Evolutionary conservation across 2,888 invertebrate genomes (phyloP).

Genomic region (Hipparchia sbordonii): DNA sequence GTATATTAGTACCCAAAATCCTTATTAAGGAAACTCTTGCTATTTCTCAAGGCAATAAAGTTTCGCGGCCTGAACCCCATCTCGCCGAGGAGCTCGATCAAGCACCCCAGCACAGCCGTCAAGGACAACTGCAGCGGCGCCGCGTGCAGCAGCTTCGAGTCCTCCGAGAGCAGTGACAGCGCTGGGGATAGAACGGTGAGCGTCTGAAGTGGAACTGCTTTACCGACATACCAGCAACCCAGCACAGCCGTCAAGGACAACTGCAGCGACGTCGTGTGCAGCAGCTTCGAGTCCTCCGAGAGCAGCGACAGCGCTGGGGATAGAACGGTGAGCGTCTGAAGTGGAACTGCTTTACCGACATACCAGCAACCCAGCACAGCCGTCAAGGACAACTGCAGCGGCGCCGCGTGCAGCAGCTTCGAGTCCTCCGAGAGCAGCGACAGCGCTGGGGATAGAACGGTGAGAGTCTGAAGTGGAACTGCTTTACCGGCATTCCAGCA

Average conservation of each 20-base stretch:
- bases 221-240: too few species aligned
- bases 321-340: constrained; percentile 50
- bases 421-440: too few species aligned
- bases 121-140: constrained; percentile 64
- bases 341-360: neutral
- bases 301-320: too few species aligned
- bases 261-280: constrained; percentile 49
- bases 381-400: constrained; percentile 61
- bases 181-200: constrained; percentile 55
- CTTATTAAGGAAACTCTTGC: neutral
- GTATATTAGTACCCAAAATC: too few species aligned
- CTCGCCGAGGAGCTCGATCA: constrained; percentile 86
- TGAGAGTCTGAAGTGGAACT: constrained; percentile 43
- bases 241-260: constrained; percentile 56
- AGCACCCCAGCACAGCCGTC: constrained; percentile 57
- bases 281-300: too few species aligned
- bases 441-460: too few species aligned
- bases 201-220: neutral
- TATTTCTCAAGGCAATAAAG: constrained; percentile 88
- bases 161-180: constrained; percentile 77
- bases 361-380: too few species aligned
- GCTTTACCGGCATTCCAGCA: too few species aligned
- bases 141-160: constrained; percentile 78
- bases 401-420: too few species aligned
- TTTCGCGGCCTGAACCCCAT: constrained; percentile 91